Percentiles rank a stretch among this genome's conserved stretches.
These are phyloP conservation scores for Holacanthella duospinosa DNA, from an alignment of 2,888 invertebrate species.

Conservation along the genomic window DNA sequence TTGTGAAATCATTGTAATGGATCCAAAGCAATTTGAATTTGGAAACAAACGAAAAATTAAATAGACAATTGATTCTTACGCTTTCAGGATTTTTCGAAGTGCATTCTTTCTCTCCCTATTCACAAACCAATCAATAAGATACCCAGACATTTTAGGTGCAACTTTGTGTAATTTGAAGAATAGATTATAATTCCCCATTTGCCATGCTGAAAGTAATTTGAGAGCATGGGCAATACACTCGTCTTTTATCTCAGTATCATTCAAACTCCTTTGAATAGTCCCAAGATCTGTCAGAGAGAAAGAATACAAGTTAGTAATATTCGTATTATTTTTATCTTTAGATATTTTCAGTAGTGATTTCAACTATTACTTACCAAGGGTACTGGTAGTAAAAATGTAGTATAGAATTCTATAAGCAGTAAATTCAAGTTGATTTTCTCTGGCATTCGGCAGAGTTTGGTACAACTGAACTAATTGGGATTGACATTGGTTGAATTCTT, in stretches of 20 bases:
- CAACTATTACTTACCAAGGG: conserved; percentile 58
- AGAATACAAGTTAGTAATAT: too few species aligned
- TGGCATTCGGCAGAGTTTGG: conserved; percentile 46
- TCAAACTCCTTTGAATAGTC: conserved; percentile 72
- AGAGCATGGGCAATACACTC: conserved; percentile 76
- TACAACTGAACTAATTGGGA: conserved; percentile 95
- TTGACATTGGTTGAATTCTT: conserved; percentile 99
- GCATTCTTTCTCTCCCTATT: conserved; percentile 86
- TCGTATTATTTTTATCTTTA: too few species aligned
- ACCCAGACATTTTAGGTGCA: conserved; percentile 91
- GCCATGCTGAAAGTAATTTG: conserved; percentile 83
- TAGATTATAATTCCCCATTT: conserved; percentile 78
- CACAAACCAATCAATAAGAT: conserved; percentile 96
- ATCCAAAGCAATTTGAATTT: too few species aligned
- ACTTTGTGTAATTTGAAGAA: conserved; percentile 81
- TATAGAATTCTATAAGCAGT: conserved; percentile 92
- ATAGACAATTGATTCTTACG: too few species aligned
- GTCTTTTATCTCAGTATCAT: conserved; percentile 64
- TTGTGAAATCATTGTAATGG: too few species aligned
- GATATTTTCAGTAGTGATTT: not conserved
- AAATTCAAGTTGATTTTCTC: conserved; percentile 76
- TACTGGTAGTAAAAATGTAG: conserved; percentile 95
- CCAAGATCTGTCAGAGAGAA: conserved; percentile 69
- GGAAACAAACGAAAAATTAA: too few species aligned
- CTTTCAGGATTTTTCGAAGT: conserved; percentile 83